phyloP scores from a whole-genome alignment of 2,888 invertebrate genomes.

The Clitarchus hookeri region DNA sequence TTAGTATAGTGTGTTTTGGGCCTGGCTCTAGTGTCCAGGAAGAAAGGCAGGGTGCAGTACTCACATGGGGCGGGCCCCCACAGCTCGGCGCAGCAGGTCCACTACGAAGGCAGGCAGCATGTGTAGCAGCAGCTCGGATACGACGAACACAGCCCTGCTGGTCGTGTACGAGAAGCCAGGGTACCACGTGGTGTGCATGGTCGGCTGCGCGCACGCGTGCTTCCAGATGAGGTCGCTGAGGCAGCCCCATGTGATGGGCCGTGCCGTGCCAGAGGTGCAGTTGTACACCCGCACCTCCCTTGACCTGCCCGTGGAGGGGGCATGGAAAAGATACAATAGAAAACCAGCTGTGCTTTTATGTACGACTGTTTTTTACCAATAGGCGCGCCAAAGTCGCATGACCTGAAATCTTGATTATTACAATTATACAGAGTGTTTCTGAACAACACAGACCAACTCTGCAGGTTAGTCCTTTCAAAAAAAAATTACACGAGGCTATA shows the following conservation, averaged over 20 bases:
- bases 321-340: too few species aligned
- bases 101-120: conserved; percentile 31
- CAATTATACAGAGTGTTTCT: too few species aligned
- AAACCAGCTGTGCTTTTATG: too few species aligned
- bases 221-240: conserved; percentile 19
- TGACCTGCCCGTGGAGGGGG: neutral
- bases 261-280: conserved; percentile 27
- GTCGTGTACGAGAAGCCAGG: conserved; percentile 27
- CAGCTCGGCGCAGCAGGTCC: conserved; percentile 11
- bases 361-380: too few species aligned
- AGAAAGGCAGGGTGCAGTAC: neutral
- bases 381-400: too few species aligned
- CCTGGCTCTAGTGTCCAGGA: too few species aligned
- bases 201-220: conserved; percentile 18
- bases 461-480: too few species aligned
- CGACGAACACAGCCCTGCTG: neutral
- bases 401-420: too few species aligned
- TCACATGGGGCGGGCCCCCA: neutral
- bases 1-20: too few species aligned
- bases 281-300: conserved; percentile 31
- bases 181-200: conserved; percentile 26
- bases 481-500: too few species aligned
- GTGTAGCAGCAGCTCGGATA: conserved; percentile 27
- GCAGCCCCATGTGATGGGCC: conserved; percentile 28
- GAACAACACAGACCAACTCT: too few species aligned